These are phyloP conservation scores for Odontocolon sp. DNA, from an alignment of 2,888 invertebrate species.

Conservation along the genomic window DNA sequence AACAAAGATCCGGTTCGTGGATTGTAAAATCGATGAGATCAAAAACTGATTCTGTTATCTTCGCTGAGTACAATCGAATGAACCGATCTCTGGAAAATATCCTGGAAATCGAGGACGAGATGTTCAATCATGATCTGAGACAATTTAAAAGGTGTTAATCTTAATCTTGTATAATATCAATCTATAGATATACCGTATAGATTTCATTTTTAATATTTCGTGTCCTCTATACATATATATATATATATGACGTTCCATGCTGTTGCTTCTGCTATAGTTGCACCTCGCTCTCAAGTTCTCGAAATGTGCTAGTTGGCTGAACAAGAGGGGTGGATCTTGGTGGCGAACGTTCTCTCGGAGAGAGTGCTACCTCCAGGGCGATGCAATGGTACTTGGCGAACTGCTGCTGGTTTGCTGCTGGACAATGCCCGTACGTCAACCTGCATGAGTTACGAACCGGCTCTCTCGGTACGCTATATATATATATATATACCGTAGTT, in stretches of 20 bases:
- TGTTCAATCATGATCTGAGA: too few relatives aligned
- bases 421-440: slow-evolving; percentile 74
- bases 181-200: background rate
- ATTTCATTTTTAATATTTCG: slow-evolving; percentile 24
- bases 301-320: slow-evolving; percentile 44
- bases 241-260: slow-evolving; percentile 15
- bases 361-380: slow-evolving; percentile 39
- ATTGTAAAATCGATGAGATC: background rate
- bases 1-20: slow-evolving; percentile 40
- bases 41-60: background rate
- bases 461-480: slow-evolving; percentile 47
- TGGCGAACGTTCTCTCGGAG: slow-evolving; percentile 42
- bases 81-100: background rate
- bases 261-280: slow-evolving; percentile 27
- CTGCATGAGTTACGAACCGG: slow-evolving; percentile 73
- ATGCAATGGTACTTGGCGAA: slow-evolving; percentile 61
- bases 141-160: slow-evolving; percentile 9
- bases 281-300: slow-evolving; percentile 27
- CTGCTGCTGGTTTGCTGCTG: slow-evolving; percentile 63
- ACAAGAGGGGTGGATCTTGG: slow-evolving; percentile 27
- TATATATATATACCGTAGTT: slow-evolving; percentile 17
- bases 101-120: too few relatives aligned
- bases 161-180: slow-evolving; percentile 1
- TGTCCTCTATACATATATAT: slow-evolving; percentile 24
- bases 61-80: background rate